Conservation (phyloP, 2,888 invertebrate genomes). For the Gasteruption jaculator region DNA sequence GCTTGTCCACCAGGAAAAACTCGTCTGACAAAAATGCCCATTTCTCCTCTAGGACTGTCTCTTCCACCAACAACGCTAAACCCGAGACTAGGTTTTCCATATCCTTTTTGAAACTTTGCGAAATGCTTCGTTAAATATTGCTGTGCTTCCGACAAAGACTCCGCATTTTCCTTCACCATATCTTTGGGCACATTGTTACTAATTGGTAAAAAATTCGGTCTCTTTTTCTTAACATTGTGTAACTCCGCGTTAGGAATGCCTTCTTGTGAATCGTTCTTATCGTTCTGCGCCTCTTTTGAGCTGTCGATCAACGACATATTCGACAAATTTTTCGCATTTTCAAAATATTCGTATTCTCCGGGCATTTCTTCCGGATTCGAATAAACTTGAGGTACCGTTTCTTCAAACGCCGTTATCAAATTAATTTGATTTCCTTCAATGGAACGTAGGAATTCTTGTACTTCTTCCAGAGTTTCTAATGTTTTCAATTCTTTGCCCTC, state of each 20-base stretch:
- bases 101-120: slow-evolving; percentile 55
- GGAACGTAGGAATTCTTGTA: slow-evolving; percentile 45
- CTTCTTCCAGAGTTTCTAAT: slow-evolving; percentile 51
- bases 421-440: slow-evolving; percentile 41
- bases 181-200: slow-evolving; percentile 30
- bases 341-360: slow-evolving; percentile 36
- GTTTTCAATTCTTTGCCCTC: slow-evolving; percentile 79
- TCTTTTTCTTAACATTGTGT: slow-evolving; percentile 29
- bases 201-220: slow-evolving; percentile 42
- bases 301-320: slow-evolving; percentile 35
- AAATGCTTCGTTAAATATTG: slow-evolving; percentile 40
- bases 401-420: slow-evolving; percentile 45
- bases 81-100: slow-evolving; percentile 58
- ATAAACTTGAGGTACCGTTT: slow-evolving; percentile 43
- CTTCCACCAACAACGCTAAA: slow-evolving; percentile 63
- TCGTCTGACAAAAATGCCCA: slow-evolving; percentile 62
- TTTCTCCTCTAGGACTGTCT: slow-evolving; percentile 59
- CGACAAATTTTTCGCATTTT: slow-evolving; percentile 39
- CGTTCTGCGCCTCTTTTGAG: neutral
- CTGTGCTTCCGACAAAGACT: slow-evolving; percentile 32
- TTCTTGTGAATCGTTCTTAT: slow-evolving; percentile 8
- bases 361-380: slow-evolving; percentile 27
- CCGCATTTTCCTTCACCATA: slow-evolving; percentile 27
- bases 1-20: slow-evolving; percentile 60
- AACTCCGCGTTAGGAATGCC: slow-evolving; percentile 9